A percentile compares a stretch with the other conserved stretches of the same genome.
Conservation (phyloP, 2,888 invertebrate species). For the Yponomeuta cagnagella region DNA sequence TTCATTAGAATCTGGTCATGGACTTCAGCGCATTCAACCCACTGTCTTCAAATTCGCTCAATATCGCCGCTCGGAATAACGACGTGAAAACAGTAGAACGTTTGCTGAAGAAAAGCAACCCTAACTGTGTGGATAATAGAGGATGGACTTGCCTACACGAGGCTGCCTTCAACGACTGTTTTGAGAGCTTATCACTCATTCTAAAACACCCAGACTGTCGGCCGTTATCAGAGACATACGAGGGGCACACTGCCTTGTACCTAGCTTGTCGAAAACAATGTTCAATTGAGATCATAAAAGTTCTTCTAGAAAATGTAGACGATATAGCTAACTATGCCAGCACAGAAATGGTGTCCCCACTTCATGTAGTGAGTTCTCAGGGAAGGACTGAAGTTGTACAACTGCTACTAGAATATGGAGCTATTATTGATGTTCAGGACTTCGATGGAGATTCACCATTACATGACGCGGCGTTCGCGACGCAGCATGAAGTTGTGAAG, state of each 20-base stretch:
- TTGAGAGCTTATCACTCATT: slow-evolving; percentile 50
- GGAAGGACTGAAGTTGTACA: slow-evolving; percentile 55
- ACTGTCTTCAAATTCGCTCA: slow-evolving; percentile 59
- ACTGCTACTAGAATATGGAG: slow-evolving; percentile 54
- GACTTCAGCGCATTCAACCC: slow-evolving; percentile 73
- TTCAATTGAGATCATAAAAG: slow-evolving; percentile 49
- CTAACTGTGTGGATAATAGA: slow-evolving; percentile 66
- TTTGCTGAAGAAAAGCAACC: slow-evolving; percentile 58
- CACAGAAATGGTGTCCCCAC: slow-evolving; percentile 62
- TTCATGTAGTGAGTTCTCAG: slow-evolving; percentile 57
- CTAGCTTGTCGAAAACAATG: slow-evolving; percentile 53
- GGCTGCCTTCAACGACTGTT: slow-evolving; percentile 61
- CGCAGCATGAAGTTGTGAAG: slow-evolving; percentile 42
- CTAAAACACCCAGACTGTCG: slow-evolving; percentile 48
- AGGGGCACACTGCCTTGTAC: slow-evolving; percentile 67
- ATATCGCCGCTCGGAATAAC: slow-evolving; percentile 60
- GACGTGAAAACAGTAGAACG: slow-evolving; percentile 45
- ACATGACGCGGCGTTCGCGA: slow-evolving; percentile 56
- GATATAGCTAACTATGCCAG: slow-evolving; percentile 63
- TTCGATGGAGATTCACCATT: slow-evolving; percentile 69
- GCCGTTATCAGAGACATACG: slow-evolving; percentile 57
- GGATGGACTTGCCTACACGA: slow-evolving; percentile 74
- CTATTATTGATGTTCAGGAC: slow-evolving; percentile 59
- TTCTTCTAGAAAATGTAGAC: slow-evolving; percentile 47
- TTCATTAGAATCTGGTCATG: slow-evolving; percentile 32